Evolutionary conservation across 1,140 invertebrate genomes (phyloP).

Genomic region (Acromyrmex charruanus): DNA sequence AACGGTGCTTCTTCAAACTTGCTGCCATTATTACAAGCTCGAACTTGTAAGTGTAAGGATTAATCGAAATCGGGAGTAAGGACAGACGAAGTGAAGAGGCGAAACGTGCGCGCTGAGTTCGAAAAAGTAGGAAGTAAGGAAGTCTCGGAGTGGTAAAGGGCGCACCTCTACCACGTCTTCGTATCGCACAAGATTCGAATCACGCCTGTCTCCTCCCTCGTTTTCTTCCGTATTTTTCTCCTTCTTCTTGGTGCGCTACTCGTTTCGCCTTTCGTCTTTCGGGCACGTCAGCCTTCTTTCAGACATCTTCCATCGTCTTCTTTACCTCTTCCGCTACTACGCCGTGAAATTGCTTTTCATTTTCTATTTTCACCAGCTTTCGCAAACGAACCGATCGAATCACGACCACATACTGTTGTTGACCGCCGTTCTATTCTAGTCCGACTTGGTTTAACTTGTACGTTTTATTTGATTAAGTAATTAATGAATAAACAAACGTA

Average conservation of each 20-base stretch:
- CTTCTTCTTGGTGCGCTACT: slow-evolving; percentile 13
- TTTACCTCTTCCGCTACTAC: slow-evolving; percentile 54
- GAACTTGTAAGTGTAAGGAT: slow-evolving; percentile 13
- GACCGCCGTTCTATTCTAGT: slow-evolving; percentile 9
- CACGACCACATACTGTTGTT: slow-evolving; percentile 17
- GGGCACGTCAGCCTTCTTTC: slow-evolving; percentile 73
- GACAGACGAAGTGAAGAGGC: slow-evolving; percentile 18
- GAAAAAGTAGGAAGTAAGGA: slow-evolving; percentile 61
- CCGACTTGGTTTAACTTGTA: slow-evolving; percentile 2
- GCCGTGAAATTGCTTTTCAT: slow-evolving; percentile 80
- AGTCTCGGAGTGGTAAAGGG: slow-evolving; percentile 72
- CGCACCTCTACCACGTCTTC: slow-evolving; percentile 56
- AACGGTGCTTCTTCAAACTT: neutral
- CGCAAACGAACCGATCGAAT: slow-evolving; percentile 50
- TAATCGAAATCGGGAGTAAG: slow-evolving; percentile 62
- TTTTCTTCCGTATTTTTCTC: slow-evolving; percentile 27
- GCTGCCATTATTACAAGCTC: slow-evolving; percentile 38
- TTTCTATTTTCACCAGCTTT: slow-evolving; percentile 69
- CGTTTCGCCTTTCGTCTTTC: slow-evolving; percentile 63
- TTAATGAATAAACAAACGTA: neutral
- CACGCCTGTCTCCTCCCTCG: slow-evolving; percentile 76
- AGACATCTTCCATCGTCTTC: slow-evolving; percentile 60
- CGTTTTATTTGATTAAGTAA: neutral
- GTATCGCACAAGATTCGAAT: slow-evolving; percentile 77
- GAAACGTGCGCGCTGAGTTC: slow-evolving; percentile 59